phyloP scores from a whole-genome alignment of 2,888 invertebrate species.

The Lasioglossum morio region DNA sequence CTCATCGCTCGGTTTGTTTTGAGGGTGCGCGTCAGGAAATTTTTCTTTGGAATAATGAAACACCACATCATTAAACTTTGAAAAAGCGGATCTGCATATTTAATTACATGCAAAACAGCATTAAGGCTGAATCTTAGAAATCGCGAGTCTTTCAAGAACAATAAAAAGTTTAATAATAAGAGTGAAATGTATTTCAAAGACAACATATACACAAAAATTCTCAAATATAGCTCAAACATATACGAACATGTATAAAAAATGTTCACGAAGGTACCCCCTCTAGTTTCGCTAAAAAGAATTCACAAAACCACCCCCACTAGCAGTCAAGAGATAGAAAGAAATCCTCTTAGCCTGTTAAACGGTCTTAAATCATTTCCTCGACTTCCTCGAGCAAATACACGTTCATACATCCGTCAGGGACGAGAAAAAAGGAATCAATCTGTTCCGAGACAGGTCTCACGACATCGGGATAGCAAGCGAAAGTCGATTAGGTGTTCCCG shows the following conservation, averaged over 20 bases:
- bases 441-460: background rate
- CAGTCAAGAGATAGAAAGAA: background rate
- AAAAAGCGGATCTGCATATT: too few relatives aligned
- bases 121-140: too few relatives aligned
- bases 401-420: background rate
- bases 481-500: conserved; percentile 38
- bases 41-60: background rate
- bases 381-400: background rate
- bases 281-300: background rate
- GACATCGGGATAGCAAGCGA: background rate
- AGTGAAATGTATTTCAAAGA: background rate
- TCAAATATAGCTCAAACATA: background rate
- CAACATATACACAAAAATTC: background rate
- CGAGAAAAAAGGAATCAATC: background rate
- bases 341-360: background rate
- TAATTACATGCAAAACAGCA: too few relatives aligned
- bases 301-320: background rate
- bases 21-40: background rate
- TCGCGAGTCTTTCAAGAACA: too few relatives aligned
- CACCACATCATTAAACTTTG: too few relatives aligned
- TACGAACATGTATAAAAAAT: background rate
- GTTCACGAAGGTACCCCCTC: background rate
- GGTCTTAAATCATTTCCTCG: background rate
- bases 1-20: background rate
- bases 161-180: too few relatives aligned